Evolutionary conservation across 2,888 invertebrate genomes (phyloP).

Genomic region (Epistrophella euchroma): DNA sequence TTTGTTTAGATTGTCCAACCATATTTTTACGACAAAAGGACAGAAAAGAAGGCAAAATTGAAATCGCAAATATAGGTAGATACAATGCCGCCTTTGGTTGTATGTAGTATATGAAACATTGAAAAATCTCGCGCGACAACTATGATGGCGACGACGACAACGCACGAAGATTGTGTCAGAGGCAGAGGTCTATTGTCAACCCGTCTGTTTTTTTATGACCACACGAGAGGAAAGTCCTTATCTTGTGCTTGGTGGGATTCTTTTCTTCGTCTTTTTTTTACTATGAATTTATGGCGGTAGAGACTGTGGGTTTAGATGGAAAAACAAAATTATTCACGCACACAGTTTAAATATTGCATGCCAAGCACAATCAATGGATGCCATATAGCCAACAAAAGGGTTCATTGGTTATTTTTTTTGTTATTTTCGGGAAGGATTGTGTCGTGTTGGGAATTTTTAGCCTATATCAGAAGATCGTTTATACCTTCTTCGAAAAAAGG

Average conservation of each 20-base stretch:
- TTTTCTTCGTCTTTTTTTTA: slow-evolving; percentile 23
- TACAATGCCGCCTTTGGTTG: slow-evolving; percentile 14
- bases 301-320: slow-evolving; percentile 70
- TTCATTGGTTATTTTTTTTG: slow-evolving; percentile 42
- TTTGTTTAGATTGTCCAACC: slow-evolving; percentile 52
- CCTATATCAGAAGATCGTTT: not conserved
- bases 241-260: slow-evolving; percentile 50
- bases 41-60: slow-evolving; percentile 53
- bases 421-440: slow-evolving; percentile 36
- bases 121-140: slow-evolving; percentile 53
- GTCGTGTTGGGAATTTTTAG: slow-evolving; percentile 45
- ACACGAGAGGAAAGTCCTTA: slow-evolving; percentile 69
- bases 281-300: slow-evolving; percentile 63
- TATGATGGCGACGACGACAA: slow-evolving; percentile 6
- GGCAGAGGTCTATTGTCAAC: slow-evolving; percentile 69
- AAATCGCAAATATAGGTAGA: slow-evolving; percentile 64
- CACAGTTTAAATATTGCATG: slow-evolving; percentile 72
- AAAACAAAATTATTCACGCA: slow-evolving; percentile 76
- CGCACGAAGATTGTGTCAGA: slow-evolving; percentile 52
- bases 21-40: slow-evolving; percentile 40
- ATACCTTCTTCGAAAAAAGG: slow-evolving; percentile 37
- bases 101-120: not conserved
- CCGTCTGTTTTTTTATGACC: slow-evolving; percentile 69
- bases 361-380: slow-evolving; percentile 63
- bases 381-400: slow-evolving; percentile 69